A percentile compares a stretch with the other conserved stretches of the same genome.
These are phyloP conservation scores for Ceramica pisi DNA, from an alignment of 2,888 invertebrate species.

Conservation along the genomic window DNA sequence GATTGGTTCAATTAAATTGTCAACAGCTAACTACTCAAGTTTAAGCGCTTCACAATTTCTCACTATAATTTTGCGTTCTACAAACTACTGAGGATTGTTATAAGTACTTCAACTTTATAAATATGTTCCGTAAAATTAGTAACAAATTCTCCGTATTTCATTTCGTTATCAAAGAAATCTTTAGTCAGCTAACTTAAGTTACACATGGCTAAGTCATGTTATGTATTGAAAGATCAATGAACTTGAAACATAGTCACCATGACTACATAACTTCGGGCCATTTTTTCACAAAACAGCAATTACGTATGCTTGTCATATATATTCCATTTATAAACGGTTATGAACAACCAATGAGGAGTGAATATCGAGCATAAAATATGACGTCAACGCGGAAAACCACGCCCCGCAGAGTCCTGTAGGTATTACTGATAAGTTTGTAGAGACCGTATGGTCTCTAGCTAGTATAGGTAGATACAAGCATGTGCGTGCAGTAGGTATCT, in stretches of 20 bases:
- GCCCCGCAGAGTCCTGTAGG: constrained; percentile 49
- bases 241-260: neutral
- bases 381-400: constrained; percentile 44
- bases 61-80: neutral
- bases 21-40: too few relatives aligned
- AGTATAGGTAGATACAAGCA: too few relatives aligned
- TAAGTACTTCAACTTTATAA: neutral
- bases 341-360: constrained; percentile 19
- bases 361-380: constrained; percentile 10
- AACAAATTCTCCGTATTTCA: neutral
- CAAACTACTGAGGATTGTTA: neutral
- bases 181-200: too few relatives aligned
- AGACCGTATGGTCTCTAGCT: too few relatives aligned
- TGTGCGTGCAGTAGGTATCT: too few relatives aligned
- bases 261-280: too few relatives aligned
- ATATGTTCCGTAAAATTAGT: neutral
- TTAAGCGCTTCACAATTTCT: neutral
- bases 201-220: neutral
- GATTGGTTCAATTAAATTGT: too few relatives aligned
- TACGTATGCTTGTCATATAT: constrained; percentile 20
- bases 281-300: constrained; percentile 19
- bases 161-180: neutral
- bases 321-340: constrained; percentile 8
- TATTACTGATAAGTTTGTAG: constrained; percentile 28
- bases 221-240: constrained; percentile 3